A percentile compares a stretch with the other conserved stretches of the same genome.
Conservation (phyloP, 2,797 vertebrate genomes). For the Enteromius mattozi region DNA sequence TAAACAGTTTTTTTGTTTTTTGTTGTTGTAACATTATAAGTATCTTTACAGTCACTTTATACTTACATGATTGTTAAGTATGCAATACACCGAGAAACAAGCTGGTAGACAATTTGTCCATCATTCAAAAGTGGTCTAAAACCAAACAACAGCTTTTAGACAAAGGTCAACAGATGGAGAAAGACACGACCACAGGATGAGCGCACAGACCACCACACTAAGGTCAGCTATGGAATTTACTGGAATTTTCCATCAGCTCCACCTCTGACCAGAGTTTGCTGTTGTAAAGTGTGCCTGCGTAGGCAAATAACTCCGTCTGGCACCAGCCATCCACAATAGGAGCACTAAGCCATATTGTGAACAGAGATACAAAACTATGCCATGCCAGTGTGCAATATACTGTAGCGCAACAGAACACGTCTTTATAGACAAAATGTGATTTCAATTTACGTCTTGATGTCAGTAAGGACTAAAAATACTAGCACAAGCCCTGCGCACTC, state of each 20-base stretch:
- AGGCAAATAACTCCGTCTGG: slow-evolving; percentile 27
- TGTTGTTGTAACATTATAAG: neutral
- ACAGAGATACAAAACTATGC: neutral
- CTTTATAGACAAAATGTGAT: neutral
- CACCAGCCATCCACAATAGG: slow-evolving; percentile 43
- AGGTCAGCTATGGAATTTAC: slow-evolving; percentile 22
- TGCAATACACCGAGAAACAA: neutral
- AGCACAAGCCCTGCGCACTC: neutral
- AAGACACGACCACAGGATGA: neutral
- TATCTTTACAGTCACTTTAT: neutral
- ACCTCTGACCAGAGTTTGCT: slow-evolving; percentile 16
- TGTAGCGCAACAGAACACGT: neutral
- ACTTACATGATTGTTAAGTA: too few relatives aligned
- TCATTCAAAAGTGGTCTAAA: neutral
- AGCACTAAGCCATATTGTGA: slow-evolving; percentile 14
- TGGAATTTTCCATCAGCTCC: slow-evolving; percentile 49
- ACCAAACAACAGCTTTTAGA: neutral
- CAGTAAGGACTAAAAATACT: neutral
- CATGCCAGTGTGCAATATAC: neutral
- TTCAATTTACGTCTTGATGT: neutral
- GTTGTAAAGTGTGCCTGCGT: slow-evolving; percentile 30
- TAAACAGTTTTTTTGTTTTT: neutral
- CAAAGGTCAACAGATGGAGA: slow-evolving; percentile 19
- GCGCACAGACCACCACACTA: neutral
- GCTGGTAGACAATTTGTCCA: neutral